These are phyloP conservation scores for Sylvietta virens DNA, from an alignment of 2,113 vertebrate species.

Conservation along the genomic window DNA sequence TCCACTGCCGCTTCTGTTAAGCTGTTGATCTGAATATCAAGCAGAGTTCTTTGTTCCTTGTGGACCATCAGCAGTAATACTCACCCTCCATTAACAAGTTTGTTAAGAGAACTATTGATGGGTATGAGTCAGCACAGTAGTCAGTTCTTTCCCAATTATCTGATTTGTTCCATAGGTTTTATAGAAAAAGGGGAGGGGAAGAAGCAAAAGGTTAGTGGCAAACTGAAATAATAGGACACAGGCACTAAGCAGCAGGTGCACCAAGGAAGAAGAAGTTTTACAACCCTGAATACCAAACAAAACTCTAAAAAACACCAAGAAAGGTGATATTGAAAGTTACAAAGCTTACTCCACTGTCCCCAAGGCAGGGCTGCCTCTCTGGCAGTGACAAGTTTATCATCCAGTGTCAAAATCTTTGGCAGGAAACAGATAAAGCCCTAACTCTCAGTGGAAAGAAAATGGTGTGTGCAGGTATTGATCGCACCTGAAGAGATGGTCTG, in stretches of 20 bases:
- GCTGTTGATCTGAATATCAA: background rate
- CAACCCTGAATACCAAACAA: background rate
- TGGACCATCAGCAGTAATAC: background rate
- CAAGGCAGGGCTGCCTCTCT: background rate
- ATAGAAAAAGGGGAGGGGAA: background rate
- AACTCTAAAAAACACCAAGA: background rate
- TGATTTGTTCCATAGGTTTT: background rate
- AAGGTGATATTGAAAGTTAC: background rate
- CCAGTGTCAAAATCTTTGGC: background rate
- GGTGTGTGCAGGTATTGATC: fast-evolving
- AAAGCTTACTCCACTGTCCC: background rate
- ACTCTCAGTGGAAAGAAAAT: background rate
- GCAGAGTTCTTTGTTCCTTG: background rate
- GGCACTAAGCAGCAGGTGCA: background rate
- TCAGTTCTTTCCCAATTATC: background rate
- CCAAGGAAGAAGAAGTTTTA: background rate
- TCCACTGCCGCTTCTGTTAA: background rate
- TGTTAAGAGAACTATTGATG: background rate
- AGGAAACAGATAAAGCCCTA: background rate
- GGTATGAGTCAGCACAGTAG: background rate
- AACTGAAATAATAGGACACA: background rate
- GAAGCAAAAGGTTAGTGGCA: background rate
- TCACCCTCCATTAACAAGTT: background rate
- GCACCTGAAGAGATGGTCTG: background rate
- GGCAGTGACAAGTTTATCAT: background rate